Conservation (phyloP, 2,113 vertebrate genomes). For the Enhydra lutris region DNA sequence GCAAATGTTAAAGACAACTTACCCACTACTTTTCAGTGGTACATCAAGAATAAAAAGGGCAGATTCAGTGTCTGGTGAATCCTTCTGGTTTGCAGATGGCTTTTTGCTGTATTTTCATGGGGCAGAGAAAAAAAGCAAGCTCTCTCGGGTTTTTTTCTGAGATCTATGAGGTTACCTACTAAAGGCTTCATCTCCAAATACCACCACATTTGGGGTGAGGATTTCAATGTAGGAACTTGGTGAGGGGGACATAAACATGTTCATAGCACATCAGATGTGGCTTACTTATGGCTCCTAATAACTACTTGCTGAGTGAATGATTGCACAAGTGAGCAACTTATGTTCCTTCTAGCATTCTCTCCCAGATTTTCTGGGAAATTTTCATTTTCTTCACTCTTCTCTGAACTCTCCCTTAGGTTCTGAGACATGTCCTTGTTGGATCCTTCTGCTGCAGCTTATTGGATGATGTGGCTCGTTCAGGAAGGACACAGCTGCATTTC, state of each 20-base stretch:
- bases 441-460: no score
- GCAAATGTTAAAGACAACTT: not conserved
- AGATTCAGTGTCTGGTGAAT: not conserved
- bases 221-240: not conserved
- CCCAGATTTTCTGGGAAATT: no score
- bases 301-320: not conserved
- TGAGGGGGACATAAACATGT: not conserved
- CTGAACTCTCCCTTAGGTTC: no score
- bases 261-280: not conserved
- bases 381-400: not conserved
- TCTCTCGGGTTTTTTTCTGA: not conserved
- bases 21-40: not conserved
- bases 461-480: no score
- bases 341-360: not conserved
- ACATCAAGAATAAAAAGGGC: not conserved
- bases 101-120: not conserved
- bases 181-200: not conserved
- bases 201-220: not conserved
- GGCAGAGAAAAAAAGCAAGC: not conserved
- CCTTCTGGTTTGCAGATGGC: not conserved
- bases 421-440: no score
- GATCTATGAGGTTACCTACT: not conserved
- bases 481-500: no score
- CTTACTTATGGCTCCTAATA: not conserved
- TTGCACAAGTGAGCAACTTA: not conserved